Base-by-base conservation (phyloP, 2,797 vertebrate genomes). In the Picus viridis region DNA sequence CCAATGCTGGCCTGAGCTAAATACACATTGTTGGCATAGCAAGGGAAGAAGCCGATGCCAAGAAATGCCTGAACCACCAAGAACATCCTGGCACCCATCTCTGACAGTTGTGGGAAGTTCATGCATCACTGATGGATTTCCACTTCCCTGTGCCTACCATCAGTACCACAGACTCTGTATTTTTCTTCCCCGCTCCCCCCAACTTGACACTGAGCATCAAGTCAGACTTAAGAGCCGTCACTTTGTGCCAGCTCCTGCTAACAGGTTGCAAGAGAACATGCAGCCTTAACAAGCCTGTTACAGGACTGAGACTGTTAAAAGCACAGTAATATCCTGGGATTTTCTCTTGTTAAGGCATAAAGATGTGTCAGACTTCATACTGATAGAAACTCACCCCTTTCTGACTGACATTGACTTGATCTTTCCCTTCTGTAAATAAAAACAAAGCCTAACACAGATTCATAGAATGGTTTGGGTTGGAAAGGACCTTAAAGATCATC, bases 21-120 rank as follows among this genome's bases (percentile, higher is more conserved):
- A 72, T 3, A 5, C 1, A 0, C 0, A 0, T n/a, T 76, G 32
- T 22, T 84, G 78, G 68, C 63, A 23, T 7, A 61, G 54, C 34
- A 75, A 17, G 26, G 19, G 10, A 85, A 87, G 56, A 15, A 85
- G 16, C 8, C 34, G 0, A 2, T 68, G 82, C 68, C 89, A 95
- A 82, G 36, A 76, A 59, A 89, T 74, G 34, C 32, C 43, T 71
- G 39, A 23, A 10, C 32, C 64, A 67, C 64, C 0, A 0, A 49
- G 81, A 85, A 64, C 41, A 27, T 41, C 49, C 73, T 93, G 83
- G 88, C 83, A 83, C 16, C 12, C 45, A 7, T 39, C 85, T 70
- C 88, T 89, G 83, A 68, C 57, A 43, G 12, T 7, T 1, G 0
- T 7, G 14, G 47, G 39, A 68, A 76, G n/a, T 20, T 89, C 45